phyloP scores from a whole-genome alignment of 2,797 vertebrate species.

The Tokudaia muenninki region DNA sequence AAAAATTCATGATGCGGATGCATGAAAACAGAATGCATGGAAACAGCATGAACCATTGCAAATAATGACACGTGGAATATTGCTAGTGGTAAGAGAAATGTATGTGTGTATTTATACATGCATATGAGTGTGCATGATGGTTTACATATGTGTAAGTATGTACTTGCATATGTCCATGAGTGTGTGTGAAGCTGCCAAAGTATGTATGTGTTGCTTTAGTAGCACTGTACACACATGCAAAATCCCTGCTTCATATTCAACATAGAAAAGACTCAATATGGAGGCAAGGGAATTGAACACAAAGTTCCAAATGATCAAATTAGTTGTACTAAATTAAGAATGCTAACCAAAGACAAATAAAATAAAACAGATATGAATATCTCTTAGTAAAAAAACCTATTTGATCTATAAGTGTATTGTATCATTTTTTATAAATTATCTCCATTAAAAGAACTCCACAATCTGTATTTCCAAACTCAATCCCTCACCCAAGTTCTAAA shows the following conservation, averaged over 20 bases:
- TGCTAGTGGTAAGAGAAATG: neutral
- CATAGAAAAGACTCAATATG: neutral
- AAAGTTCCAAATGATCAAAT: constrained; percentile 30
- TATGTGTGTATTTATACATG: neutral
- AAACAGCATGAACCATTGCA: neutral
- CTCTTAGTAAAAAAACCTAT: constrained; percentile 42
- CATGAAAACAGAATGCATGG: neutral
- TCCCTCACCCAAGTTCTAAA: constrained; percentile 54
- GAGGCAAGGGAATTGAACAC: neutral
- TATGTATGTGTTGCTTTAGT: neutral
- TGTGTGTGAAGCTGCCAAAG: neutral
- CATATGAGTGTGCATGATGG: too few species aligned
- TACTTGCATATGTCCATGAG: neutral
- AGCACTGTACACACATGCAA: neutral
- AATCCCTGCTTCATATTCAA: neutral
- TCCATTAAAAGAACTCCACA: constrained; percentile 73
- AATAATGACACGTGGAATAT: neutral
- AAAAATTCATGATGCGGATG: neutral
- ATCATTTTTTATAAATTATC: constrained; percentile 65
- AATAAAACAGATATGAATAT: constrained; percentile 22
- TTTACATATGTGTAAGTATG: neutral
- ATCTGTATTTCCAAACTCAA: constrained; percentile 56
- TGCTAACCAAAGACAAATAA: constrained; percentile 28
- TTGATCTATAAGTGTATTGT: neutral
- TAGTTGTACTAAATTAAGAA: constrained; percentile 13